A percentile compares a stretch with the other conserved stretches of the same genome.
Conservation (phyloP, 1,140 invertebrate genomes). For the Hylyphantes graminicola region DNA sequence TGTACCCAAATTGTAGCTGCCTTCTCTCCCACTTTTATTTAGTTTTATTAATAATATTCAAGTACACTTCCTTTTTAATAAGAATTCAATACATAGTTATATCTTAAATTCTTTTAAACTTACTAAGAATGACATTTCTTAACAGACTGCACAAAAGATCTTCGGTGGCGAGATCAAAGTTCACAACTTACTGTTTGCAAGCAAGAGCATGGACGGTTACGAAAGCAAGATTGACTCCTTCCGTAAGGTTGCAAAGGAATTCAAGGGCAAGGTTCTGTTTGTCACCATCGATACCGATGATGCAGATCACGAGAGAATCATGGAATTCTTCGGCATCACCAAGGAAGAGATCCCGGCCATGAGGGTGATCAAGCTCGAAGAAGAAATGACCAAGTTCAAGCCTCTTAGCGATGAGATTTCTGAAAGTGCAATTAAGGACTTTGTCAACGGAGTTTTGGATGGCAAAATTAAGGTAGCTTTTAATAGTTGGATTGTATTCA, state of each 20-base stretch:
- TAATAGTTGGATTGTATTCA: no score
- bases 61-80: not conserved
- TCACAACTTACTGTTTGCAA: conserved; percentile 94
- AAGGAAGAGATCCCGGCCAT: conserved; percentile 91
- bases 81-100: not conserved
- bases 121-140: not conserved
- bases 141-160: conserved; percentile 90
- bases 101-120: not conserved
- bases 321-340: conserved; percentile 99
- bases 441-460: conserved; percentile 88
- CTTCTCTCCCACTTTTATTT: no score
- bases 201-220: conserved; percentile 83
- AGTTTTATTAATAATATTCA: no score
- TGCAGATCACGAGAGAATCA: conserved; percentile 94
- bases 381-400: conserved; percentile 99
- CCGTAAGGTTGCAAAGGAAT: conserved; percentile 85
- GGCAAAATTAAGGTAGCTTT: conserved; percentile 84
- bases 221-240: conserved; percentile 82
- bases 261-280: conserved; percentile 88
- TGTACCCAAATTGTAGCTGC: no score
- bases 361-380: conserved; percentile 92
- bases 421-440: conserved; percentile 81
- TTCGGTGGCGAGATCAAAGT: conserved; percentile 98
- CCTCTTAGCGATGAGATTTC: conserved; percentile 78
- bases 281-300: conserved; percentile 96